Base-by-base conservation (phyloP, 2,888 invertebrate species). In the Nomada goodeniana region DNA sequence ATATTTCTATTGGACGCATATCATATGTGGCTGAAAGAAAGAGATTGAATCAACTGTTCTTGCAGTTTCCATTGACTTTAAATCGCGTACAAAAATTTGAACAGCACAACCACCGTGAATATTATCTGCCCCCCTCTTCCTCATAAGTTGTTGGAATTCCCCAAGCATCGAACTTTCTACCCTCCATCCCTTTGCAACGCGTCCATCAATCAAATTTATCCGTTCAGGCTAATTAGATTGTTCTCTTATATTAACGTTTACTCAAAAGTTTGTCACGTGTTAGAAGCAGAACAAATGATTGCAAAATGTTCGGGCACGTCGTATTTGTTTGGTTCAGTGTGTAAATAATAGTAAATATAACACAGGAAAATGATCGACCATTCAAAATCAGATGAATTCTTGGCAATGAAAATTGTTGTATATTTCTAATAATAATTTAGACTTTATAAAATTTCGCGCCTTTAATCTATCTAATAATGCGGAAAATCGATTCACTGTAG, bases 181-280 rank as follows among this genome's bases (percentile, higher is more conserved):
- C 42, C 44, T 64, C 20, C 44, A 44, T n/a, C 63, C 18, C 72
- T 63, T 36, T 52, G 52, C 42, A 72, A 63, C 61, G 44, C 23
- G 20, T 65, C 65, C 47, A 68, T 68, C 44, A 75, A 75, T 68
- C 42, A 75, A 44, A 68, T 60, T 44, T 42, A 75, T 60, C 60
- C 67, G 67, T 60, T 67, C 67, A 23, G 23, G 52, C n/a, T 75
- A 68, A 75, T 68, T 67, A 68, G 60, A 36, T 59, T 68, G 50
- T 50, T 23, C 65, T 20, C 26, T 60, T 26, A 67, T 75, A 67
- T 60, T 57, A 65, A 73, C 36, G 59, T 73, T 57, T 65, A 65
- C 20, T 57, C 13, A 36, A 65, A 73, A 36, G 18, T 55, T 63
- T 50, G 53, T 63, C 44, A 20, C 29, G 18, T 23, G 20, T 55